Evolutionary conservation across 2,888 invertebrate genomes (phyloP).

Genomic region (Chromoteleia sp.): DNA sequence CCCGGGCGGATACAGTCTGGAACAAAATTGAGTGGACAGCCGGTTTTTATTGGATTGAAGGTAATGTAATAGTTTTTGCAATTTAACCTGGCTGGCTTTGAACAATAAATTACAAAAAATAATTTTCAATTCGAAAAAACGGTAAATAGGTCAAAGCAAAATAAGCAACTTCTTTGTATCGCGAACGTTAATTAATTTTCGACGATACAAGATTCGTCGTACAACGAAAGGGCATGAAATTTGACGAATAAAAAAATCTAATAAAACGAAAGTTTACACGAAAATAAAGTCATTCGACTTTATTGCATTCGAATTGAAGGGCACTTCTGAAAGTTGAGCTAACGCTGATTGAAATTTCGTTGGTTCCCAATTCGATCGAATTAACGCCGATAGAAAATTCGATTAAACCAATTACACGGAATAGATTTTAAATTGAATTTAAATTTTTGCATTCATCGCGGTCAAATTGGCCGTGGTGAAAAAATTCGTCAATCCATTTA

Average conservation of each 20-base stretch:
- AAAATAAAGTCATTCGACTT: not conserved
- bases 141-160: not conserved
- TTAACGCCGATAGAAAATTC: too few species aligned
- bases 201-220: too few species aligned
- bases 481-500: too few species aligned
- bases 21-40: conserved; percentile 66
- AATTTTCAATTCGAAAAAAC: conserved; percentile 5
- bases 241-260: not conserved
- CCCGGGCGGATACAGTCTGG: conserved; percentile 57
- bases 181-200: too few species aligned
- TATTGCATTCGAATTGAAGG: not conserved
- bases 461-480: too few species aligned
- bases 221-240: too few species aligned
- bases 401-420: too few species aligned
- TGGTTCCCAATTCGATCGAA: not conserved
- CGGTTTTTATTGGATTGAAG: conserved; percentile 57
- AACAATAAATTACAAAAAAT: conserved; percentile 7
- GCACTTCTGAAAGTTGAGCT: not conserved
- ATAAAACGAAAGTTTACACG: not conserved
- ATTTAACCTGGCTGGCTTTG: conserved; percentile 26
- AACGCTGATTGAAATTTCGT: not conserved
- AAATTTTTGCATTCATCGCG: too few species aligned
- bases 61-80: conserved; percentile 58
- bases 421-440: too few species aligned
- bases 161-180: too few species aligned